Conservation (phyloP, 2,113 vertebrate species). For the Pristiophorus japonicus region DNA sequence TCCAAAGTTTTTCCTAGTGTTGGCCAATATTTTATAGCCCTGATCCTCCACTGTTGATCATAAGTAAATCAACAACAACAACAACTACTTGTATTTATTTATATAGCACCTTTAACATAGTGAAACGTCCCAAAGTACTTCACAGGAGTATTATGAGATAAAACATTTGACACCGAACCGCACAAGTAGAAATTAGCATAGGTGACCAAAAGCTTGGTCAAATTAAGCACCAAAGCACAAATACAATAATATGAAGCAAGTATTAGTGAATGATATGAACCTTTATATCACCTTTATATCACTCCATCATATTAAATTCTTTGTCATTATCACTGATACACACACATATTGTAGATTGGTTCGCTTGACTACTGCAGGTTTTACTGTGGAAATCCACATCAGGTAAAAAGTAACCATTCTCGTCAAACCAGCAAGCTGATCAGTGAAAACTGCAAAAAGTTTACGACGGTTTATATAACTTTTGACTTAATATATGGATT, state of each 20-base stretch:
- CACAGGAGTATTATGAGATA: too few species aligned
- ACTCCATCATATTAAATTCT: neutral
- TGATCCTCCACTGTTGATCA: neutral
- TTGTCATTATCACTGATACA: neutral
- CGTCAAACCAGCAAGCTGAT: neutral
- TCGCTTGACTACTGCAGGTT: neutral
- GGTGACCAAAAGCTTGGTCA: too few species aligned
- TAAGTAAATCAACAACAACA: neutral
- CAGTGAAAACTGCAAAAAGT: neutral
- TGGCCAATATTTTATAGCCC: neutral
- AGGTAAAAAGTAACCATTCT: neutral
- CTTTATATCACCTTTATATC: neutral
- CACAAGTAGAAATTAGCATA: too few species aligned
- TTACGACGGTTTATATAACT: neutral
- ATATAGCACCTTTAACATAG: too few species aligned
- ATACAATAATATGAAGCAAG: too few species aligned
- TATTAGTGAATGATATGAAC: too few species aligned
- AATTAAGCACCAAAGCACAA: slow-evolving; percentile 16
- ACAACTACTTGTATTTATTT: too few species aligned
- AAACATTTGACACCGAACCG: too few species aligned
- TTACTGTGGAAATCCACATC: neutral
- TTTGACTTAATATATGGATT: slow-evolving; percentile 6
- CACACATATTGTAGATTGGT: neutral
- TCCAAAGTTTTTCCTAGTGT: neutral
- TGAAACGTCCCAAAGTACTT: too few species aligned